Evolutionary conservation across 1,140 invertebrate species (phyloP), one percentile per base, ranked within the genome.

Genomic region (Cotesia typhae): DNA sequence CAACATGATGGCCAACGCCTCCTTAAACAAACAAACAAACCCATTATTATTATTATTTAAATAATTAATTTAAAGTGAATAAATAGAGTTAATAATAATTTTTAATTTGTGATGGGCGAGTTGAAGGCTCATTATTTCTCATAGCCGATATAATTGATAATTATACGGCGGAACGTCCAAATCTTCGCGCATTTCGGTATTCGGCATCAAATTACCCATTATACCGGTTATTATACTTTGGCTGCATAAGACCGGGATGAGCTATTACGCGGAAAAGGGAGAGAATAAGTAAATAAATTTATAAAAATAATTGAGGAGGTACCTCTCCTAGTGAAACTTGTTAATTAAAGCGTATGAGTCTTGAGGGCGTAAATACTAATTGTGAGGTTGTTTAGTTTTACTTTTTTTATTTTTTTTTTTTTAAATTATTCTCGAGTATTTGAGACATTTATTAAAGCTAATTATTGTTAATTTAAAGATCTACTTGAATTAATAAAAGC

Each of bases 1-100:
- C 90, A 79, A 90, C 86, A 74, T 84, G 82, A 74, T 90, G 89
- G 10, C 81, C 83, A 36, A 89, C 78, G 72, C 88, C 90, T 91
- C 51, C 28, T 28, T 28, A 28, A 28, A 28, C 28, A 28, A 28
- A 28, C 28, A 28, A 28, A 28, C 28, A 28, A 28, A 28, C 28
- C 28, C 28, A 28, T 28, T 28, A 28, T 28, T 36, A 28, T 28
- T 36, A 17, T 35, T 38, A 28, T 52, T 51, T 55, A 12, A n/a
- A 55, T 55, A 14, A 28, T 41, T 20, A 60, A 36, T 14, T 28
- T n/a, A 38, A 4, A 14, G 14, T 0, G 5, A 20, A 65, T 65
- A n/a, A 65, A 20, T 6, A 65, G 51, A 47, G 41, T n/a, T 51
- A 38, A 51, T n/a, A 65, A 60, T 37, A 59, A 61, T 35, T 9